Evolutionary conservation across 2,888 invertebrate genomes (phyloP).

Genomic region (Monochamus alternatus): DNA sequence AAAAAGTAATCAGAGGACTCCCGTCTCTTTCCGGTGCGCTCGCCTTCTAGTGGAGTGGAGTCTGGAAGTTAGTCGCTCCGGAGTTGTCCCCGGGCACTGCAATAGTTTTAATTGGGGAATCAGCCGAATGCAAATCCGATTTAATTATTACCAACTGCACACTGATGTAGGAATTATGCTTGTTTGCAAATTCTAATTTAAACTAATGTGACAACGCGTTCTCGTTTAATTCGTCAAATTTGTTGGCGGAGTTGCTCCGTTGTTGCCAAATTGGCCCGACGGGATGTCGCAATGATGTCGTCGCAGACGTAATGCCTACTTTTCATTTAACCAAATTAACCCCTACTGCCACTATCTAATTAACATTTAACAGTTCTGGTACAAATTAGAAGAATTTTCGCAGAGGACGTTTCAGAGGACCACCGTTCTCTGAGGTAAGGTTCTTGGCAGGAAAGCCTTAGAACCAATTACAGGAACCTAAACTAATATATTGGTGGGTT

Average conservation of each 20-base stretch:
- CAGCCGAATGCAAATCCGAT: slow-evolving; percentile 37
- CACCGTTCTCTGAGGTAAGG: too few relatives aligned
- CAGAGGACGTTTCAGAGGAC: too few relatives aligned
- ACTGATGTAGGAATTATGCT: slow-evolving; percentile 40
- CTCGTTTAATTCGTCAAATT: slow-evolving; percentile 37
- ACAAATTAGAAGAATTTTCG: too few relatives aligned
- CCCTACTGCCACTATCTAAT: too few relatives aligned
- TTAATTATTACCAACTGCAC: slow-evolving; percentile 39
- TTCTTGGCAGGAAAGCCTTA: too few relatives aligned
- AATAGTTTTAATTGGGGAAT: slow-evolving; percentile 40
- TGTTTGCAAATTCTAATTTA: slow-evolving; percentile 37
- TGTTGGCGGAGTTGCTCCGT: slow-evolving; percentile 23
- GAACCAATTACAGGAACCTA: too few relatives aligned
- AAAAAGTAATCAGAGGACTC: slow-evolving; percentile 26
- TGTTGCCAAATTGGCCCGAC: slow-evolving; percentile 34
- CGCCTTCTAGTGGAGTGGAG: neutral
- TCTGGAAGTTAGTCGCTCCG: slow-evolving; percentile 18
- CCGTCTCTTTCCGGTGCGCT: slow-evolving; percentile 9
- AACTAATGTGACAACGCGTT: slow-evolving; percentile 35
- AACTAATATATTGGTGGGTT: too few relatives aligned
- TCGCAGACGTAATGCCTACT: neutral
- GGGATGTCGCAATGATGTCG: slow-evolving; percentile 6
- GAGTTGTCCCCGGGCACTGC: slow-evolving; percentile 32
- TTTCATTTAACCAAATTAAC: too few relatives aligned
- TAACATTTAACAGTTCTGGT: too few relatives aligned